These are phyloP conservation scores for Pelodytes ibericus DNA, from an alignment of 2,797 vertebrate genomes.

Conservation along the genomic window DNA sequence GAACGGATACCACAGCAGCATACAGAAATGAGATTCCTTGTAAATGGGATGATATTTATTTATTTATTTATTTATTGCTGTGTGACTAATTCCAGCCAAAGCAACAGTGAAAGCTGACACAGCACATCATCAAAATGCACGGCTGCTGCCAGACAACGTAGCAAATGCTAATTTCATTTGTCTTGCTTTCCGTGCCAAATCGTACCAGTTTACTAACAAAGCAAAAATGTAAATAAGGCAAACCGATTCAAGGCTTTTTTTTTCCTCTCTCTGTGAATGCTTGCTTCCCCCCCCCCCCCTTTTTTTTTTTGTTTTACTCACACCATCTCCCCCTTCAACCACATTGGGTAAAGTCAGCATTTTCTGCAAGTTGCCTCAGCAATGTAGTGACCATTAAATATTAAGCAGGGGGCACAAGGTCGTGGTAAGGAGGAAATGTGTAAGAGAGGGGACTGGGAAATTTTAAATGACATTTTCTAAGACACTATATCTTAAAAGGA, in stretches of 20 bases:
- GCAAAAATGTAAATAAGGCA: conserved; percentile 74
- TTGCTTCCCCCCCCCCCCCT: too few relatives aligned
- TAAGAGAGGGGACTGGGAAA: conserved; percentile 35
- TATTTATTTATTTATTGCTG: conserved; percentile 55
- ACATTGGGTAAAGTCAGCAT: conserved; percentile 62
- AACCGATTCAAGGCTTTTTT: conserved; percentile 49
- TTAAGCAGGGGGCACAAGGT: conserved; percentile 51
- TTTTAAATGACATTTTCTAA: conserved; percentile 7
- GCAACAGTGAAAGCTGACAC: conserved; percentile 62
- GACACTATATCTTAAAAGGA: too few relatives aligned
- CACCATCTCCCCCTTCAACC: background rate
- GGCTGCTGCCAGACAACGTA: conserved; percentile 62
- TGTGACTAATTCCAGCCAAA: conserved; percentile 55
- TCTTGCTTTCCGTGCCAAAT: conserved; percentile 60
- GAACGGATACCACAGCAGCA: conserved; percentile 7
- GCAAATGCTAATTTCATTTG: conserved; percentile 62
- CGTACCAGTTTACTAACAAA: conserved; percentile 72
- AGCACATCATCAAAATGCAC: conserved; percentile 62
- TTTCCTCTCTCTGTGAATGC: conserved; percentile 9
- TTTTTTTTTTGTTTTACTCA: conserved; percentile 60
- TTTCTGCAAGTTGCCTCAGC: conserved; percentile 63
- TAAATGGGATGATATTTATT: conserved; percentile 7
- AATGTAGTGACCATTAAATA: conserved; percentile 61
- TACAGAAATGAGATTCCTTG: conserved; percentile 14
- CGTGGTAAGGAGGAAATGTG: conserved; percentile 49